These are phyloP conservation scores for Charaxes varanes DNA, from an alignment of 1,140 invertebrate species.

Conservation along the genomic window DNA sequence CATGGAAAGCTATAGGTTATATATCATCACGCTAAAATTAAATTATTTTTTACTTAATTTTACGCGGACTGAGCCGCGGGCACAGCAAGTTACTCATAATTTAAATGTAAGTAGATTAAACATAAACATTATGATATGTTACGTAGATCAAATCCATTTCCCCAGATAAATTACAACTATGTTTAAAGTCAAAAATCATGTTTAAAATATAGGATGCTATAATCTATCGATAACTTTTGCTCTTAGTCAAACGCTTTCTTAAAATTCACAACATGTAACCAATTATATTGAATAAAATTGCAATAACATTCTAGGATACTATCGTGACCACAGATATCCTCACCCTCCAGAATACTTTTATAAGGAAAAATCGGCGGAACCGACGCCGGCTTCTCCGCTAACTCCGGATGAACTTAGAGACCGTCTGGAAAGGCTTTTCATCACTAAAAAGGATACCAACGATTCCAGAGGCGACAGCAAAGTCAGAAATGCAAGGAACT, in stretches of 20 bases:
- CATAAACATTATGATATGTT: too few species aligned
- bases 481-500: constrained; percentile 69
- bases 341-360: constrained; percentile 47
- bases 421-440: constrained; percentile 60
- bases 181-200: too few species aligned
- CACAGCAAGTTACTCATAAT: too few species aligned
- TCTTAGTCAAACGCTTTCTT: background rate
- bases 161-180: too few species aligned
- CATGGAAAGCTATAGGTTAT: too few species aligned
- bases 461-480: constrained; percentile 39
- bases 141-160: too few species aligned
- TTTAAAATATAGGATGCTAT: too few species aligned
- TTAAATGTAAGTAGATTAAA: too few species aligned
- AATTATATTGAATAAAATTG: background rate
- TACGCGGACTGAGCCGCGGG: too few species aligned
- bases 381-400: constrained; percentile 49
- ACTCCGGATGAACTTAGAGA: constrained; percentile 64
- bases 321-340: constrained; percentile 36
- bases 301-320: constrained; percentile 36
- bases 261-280: background rate
- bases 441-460: constrained; percentile 54
- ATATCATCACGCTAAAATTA: too few species aligned
- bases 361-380: constrained; percentile 45
- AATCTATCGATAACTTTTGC: too few species aligned
- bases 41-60: too few species aligned